phyloP scores from a whole-genome alignment of 2,797 vertebrate genomes.

The Graptemys geographica region DNA sequence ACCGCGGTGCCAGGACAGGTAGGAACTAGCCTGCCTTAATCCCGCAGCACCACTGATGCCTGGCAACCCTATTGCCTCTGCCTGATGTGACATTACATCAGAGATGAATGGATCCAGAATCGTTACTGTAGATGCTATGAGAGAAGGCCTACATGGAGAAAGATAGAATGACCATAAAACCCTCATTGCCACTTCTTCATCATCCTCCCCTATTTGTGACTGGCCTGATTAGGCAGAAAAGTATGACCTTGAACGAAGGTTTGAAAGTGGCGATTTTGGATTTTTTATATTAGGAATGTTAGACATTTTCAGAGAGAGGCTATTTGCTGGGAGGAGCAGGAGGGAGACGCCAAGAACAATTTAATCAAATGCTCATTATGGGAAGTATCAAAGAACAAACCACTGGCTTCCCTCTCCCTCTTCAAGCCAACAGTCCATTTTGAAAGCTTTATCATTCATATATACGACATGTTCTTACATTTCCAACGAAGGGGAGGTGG shows the following conservation, averaged over 20 bases:
- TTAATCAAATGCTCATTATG: slow-evolving; percentile 63
- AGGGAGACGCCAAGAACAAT: slow-evolving; percentile 58
- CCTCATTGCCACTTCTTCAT: neutral
- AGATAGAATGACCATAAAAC: neutral
- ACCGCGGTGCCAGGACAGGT: too few relatives aligned
- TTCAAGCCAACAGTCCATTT: slow-evolving; percentile 55
- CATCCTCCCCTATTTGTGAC: neutral
- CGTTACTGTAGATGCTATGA: neutral
- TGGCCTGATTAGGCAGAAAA: neutral
- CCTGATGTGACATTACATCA: neutral
- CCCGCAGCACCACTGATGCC: too few relatives aligned
- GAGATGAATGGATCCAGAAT: neutral
- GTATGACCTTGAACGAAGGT: neutral
- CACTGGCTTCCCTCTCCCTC: slow-evolving; percentile 8
- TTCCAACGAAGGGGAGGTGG: slow-evolving; percentile 42
- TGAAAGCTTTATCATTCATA: slow-evolving; percentile 50
- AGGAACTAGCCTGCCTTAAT: too few relatives aligned
- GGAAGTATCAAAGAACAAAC: slow-evolving; percentile 54
- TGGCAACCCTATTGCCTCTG: neutral
- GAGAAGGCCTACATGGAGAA: neutral
- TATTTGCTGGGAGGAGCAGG: slow-evolving; percentile 51
- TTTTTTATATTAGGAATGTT: slow-evolving; percentile 5
- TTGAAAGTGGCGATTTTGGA: neutral
- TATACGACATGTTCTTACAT: slow-evolving; percentile 46
- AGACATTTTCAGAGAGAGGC: slow-evolving; percentile 28